Evolutionary conservation across 1,140 invertebrate genomes (phyloP).

Genomic region (Globodera rostochiensis): DNA sequence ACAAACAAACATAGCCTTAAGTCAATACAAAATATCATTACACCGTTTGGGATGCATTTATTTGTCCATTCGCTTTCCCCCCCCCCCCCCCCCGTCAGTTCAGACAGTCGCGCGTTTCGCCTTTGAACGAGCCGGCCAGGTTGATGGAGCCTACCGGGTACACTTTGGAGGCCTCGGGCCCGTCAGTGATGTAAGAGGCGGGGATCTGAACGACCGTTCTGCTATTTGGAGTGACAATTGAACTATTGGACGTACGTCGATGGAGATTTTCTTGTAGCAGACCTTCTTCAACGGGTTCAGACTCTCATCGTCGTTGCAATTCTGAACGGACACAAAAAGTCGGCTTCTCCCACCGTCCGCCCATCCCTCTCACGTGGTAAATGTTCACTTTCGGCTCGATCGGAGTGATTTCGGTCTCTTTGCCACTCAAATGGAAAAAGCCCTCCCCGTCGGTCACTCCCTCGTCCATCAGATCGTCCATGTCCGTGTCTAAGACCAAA

Average conservation of each 20-base stretch:
- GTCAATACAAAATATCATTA: too few species aligned
- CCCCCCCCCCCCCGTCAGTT: conserved; percentile 53
- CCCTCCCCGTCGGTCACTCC: conserved; percentile 55
- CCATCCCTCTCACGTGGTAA: conserved; percentile 20
- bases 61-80: too few species aligned
- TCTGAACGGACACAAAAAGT: conserved; percentile 37
- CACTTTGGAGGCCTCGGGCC: conserved; percentile 46
- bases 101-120: conserved; percentile 58
- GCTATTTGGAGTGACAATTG: background rate
- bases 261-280: conserved; percentile 55
- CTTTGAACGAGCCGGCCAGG: conserved; percentile 51
- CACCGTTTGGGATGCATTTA: too few species aligned
- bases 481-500: conserved; percentile 36
- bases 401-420: conserved; percentile 56
- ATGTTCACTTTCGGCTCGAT: conserved; percentile 63
- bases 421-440: conserved; percentile 50
- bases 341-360: too few species aligned
- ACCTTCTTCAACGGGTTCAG: conserved; percentile 7
- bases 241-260: conserved; percentile 18
- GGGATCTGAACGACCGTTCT: conserved; percentile 43
- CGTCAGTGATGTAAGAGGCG: conserved; percentile 53
- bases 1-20: too few species aligned
- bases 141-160: conserved; percentile 57
- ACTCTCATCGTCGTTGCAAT: conserved; percentile 47
- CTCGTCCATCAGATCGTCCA: conserved; percentile 59